These are phyloP conservation scores for Pocillopora verrucosa DNA, from an alignment of 64 coral and sea anemone genomes.

Conservation along the genomic window DNA sequence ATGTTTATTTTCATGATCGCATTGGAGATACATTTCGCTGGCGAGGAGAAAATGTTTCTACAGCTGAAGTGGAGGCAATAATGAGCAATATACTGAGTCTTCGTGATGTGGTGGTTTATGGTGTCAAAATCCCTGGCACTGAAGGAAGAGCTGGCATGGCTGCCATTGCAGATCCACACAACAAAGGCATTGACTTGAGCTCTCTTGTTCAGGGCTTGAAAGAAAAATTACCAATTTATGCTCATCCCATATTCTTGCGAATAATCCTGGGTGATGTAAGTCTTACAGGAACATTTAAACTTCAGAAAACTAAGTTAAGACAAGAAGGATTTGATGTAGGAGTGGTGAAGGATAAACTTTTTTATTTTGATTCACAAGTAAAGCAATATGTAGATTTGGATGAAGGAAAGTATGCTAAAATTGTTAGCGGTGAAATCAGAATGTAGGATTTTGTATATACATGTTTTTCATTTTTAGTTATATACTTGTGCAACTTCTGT, in stretches of 20 bases:
- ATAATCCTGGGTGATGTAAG: conserved; percentile 51
- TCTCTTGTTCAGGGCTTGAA: conserved; percentile 29
- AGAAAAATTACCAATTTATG: conserved; percentile 71
- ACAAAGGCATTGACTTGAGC: conserved; percentile 51
- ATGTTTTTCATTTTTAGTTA: neutral
- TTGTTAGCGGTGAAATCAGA: conserved; percentile 49
- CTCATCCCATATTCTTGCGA: conserved; percentile 71
- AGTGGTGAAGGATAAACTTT: conserved; percentile 60
- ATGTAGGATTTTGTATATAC: conserved; percentile 19
- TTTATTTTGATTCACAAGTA: conserved; percentile 57
- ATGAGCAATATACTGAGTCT: conserved; percentile 72
- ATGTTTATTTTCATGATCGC: conserved; percentile 88
- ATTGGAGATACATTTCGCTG: conserved; percentile 96
- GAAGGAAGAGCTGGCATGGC: conserved; percentile 85
- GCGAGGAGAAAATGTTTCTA: conserved; percentile 96
- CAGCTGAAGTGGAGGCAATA: conserved; percentile 86
- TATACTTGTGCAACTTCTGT: no score
- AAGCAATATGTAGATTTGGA: conserved; percentile 56
- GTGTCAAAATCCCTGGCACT: conserved; percentile 78
- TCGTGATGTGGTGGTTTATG: conserved; percentile 75
- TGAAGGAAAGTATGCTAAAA: conserved; percentile 53
- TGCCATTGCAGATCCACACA: conserved; percentile 62
- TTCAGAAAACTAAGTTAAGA: conserved; percentile 80
- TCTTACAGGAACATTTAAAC: conserved; percentile 84
- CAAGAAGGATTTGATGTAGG: conserved; percentile 81